Conservation (phyloP, 2,888 invertebrate genomes). For the Hesperia comma region DNA sequence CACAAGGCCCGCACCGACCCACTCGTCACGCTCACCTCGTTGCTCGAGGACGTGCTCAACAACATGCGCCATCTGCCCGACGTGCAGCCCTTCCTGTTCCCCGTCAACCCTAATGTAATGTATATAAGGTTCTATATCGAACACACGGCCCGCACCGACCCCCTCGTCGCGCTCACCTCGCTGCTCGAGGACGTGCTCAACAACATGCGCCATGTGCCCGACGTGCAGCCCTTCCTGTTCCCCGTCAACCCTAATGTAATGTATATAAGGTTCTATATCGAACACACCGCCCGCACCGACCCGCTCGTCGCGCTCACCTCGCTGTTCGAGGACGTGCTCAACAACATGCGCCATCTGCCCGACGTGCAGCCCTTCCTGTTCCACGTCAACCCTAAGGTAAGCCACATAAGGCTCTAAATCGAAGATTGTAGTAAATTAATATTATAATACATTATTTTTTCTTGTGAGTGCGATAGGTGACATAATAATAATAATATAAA, state of each 20-base stretch:
- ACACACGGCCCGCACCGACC: conserved; percentile 98
- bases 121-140: too few relatives aligned
- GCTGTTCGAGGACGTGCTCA: conserved; percentile 94
- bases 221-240: conserved; percentile 95
- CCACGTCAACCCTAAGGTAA: conserved; percentile 96
- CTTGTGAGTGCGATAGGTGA: too few relatives aligned
- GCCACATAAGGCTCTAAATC: conserved; percentile 9
- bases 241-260: conserved; percentile 96
- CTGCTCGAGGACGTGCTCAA: conserved; percentile 95
- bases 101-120: conserved; percentile 96
- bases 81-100: conserved; percentile 95
- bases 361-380: conserved; percentile 96
- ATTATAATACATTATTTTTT: too few relatives aligned
- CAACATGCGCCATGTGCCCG: conserved; percentile 95
- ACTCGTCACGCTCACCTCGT: conserved; percentile 95
- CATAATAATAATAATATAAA: too few relatives aligned
- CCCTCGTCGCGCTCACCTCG: conserved; percentile 96
- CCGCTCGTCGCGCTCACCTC: conserved; percentile 97
- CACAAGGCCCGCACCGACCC: conserved; percentile 98
- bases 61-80: conserved; percentile 96
- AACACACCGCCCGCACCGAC: conserved; percentile 96
- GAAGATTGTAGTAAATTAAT: too few relatives aligned
- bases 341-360: conserved; percentile 95
- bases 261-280: too few relatives aligned
- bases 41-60: conserved; percentile 95